Conservation (phyloP, 1,140 invertebrate species). For the Chionoecetes opilio region DNA sequence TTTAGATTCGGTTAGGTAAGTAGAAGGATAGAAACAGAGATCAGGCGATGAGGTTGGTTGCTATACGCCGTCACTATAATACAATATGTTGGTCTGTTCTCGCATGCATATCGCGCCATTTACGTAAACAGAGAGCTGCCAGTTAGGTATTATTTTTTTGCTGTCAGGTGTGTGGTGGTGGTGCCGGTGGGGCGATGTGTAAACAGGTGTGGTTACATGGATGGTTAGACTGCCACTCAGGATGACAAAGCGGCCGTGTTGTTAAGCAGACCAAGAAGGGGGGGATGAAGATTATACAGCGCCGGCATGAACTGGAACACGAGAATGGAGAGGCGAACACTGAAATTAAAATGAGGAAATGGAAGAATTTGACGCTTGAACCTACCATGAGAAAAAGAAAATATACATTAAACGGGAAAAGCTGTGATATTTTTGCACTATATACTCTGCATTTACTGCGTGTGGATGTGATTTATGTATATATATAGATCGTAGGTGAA, state of each 20-base stretch:
- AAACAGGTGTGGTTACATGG: conserved; percentile 46
- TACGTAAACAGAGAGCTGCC: not conserved
- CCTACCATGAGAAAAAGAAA: not conserved
- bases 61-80: not conserved
- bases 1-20: no score
- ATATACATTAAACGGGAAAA: no score
- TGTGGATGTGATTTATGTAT: no score
- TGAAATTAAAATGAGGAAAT: not conserved
- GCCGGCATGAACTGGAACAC: not conserved
- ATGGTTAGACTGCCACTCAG: conserved; percentile 56
- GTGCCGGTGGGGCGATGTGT: conserved; percentile 52
- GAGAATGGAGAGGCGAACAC: not conserved
- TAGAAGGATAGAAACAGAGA: no score
- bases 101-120: not conserved
- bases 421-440: no score
- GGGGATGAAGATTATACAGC: not conserved
- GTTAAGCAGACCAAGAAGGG: conserved; percentile 24
- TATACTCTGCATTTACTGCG: no score
- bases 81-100: not conserved
- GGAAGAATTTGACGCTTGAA: not conserved
- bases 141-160: conserved; percentile 49
- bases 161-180: not conserved
- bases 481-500: no score
- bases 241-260: not conserved
- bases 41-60: not conserved